Percentiles rank a stretch among this genome's conserved stretches.
These are phyloP conservation scores for Chrysolina haemoptera DNA, from an alignment of 2,888 invertebrate species.

Conservation along the genomic window DNA sequence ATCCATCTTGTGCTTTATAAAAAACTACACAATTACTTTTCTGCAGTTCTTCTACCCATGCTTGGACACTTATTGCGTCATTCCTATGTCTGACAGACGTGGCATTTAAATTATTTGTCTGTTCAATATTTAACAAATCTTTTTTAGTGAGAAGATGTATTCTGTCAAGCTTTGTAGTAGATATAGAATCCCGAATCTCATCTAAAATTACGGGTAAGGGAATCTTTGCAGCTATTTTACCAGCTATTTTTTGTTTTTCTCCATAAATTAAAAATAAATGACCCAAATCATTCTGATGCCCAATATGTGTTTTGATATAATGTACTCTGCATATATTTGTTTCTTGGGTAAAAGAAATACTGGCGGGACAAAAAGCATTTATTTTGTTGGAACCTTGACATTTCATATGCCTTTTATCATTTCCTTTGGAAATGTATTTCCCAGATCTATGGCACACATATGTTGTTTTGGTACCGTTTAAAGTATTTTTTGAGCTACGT, in stretches of 20 bases:
- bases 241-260: slow-evolving; percentile 9
- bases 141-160: slow-evolving; percentile 40
- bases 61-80: slow-evolving; percentile 31
- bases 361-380: slow-evolving; percentile 38
- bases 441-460: slow-evolving; percentile 45
- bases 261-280: slow-evolving; percentile 29
- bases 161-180: neutral
- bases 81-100: slow-evolving; percentile 26
- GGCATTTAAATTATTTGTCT: slow-evolving; percentile 5
- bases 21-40: slow-evolving; percentile 37
- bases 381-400: slow-evolving; percentile 44
- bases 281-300: slow-evolving; percentile 38
- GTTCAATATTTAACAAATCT: slow-evolving; percentile 36
- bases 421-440: slow-evolving; percentile 34
- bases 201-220: slow-evolving; percentile 15
- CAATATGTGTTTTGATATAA: slow-evolving; percentile 29
- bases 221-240: slow-evolving; percentile 18
- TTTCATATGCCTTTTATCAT: slow-evolving; percentile 37
- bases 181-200: slow-evolving; percentile 12
- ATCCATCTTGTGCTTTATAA: slow-evolving; percentile 50
- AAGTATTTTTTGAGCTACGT: neutral
- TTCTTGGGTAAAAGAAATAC: slow-evolving; percentile 17
- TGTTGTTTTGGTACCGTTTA: neutral
- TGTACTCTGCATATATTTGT: slow-evolving; percentile 1
- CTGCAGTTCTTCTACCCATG: slow-evolving; percentile 26